phyloP scores from a whole-genome alignment of 2,113 vertebrate species.

The Regulus satrapa region DNA sequence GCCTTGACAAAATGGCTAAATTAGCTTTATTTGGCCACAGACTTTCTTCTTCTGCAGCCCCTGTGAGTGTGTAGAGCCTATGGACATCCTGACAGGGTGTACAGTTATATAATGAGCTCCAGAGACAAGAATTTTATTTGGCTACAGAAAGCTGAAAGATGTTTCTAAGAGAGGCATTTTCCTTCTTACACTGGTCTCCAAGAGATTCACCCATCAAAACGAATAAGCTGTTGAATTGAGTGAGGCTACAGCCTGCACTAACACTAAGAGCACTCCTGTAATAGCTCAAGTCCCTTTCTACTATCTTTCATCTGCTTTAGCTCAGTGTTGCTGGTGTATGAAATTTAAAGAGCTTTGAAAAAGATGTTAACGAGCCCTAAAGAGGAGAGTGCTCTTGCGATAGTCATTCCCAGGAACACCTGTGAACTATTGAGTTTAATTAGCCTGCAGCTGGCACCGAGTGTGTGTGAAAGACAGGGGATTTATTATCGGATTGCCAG shows the following conservation, averaged over 20 bases:
- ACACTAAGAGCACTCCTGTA: not conserved
- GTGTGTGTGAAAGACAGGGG: constrained; percentile 3
- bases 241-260: not conserved
- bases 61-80: fast-evolving
- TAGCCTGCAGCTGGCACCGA: constrained; percentile 37
- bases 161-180: not conserved
- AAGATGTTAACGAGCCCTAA: constrained; percentile 58
- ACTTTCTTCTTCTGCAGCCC: not conserved
- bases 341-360: constrained; percentile 62
- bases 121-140: not conserved
- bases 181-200: not conserved
- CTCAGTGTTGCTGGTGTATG: constrained; percentile 5
- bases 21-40: not conserved
- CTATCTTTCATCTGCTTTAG: not conserved
- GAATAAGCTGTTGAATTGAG: not conserved
- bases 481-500: constrained; percentile 31
- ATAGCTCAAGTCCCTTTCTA: not conserved
- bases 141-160: not conserved
- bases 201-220: not conserved
- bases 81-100: not conserved
- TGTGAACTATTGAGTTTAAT: constrained; percentile 53
- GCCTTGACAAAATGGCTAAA: not conserved
- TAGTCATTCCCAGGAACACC: constrained; percentile 35
- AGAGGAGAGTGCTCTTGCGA: constrained; percentile 30
- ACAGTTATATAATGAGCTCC: not conserved